phyloP scores from a whole-genome alignment of 2,888 invertebrate genomes.

The Gymnosoma rotundatum region DNA sequence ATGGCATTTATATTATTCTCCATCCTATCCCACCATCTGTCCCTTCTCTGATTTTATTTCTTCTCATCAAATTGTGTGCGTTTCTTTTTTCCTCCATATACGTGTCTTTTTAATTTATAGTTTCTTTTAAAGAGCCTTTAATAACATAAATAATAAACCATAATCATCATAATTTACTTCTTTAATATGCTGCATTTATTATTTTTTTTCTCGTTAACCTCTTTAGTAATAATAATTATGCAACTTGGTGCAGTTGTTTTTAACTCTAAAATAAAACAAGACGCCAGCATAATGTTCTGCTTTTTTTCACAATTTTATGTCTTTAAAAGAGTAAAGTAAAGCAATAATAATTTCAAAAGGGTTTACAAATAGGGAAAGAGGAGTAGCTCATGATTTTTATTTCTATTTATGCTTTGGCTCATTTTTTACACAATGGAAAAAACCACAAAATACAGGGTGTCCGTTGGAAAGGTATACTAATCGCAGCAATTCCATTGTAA shows the following conservation, averaged over 20 bases:
- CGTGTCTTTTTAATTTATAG: constrained; percentile 65
- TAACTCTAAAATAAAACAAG: constrained; percentile 25
- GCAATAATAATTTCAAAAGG: constrained; percentile 43
- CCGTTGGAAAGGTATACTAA: too few species aligned
- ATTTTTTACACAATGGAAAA: too few species aligned
- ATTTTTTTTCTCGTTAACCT: constrained; percentile 3
- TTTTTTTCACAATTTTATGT: constrained; percentile 1
- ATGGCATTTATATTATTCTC: constrained; percentile 13
- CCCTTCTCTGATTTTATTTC: background rate
- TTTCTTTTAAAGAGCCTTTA: constrained; percentile 70
- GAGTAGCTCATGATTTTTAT: too few species aligned
- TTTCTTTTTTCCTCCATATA: constrained; percentile 18
- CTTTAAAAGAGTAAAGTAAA: constrained; percentile 43
- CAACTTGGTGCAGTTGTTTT: constrained; percentile 20
- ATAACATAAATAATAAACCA: constrained; percentile 72
- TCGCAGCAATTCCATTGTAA: too few species aligned
- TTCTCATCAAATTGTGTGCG: background rate
- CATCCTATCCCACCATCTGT: constrained; percentile 3
- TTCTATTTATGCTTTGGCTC: too few species aligned
- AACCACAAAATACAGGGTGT: too few species aligned
- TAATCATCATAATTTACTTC: constrained; percentile 74
- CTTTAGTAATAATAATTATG: constrained; percentile 47
- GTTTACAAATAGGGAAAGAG: too few species aligned
- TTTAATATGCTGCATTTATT: constrained; percentile 57
- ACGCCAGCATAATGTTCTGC: constrained; percentile 62